Conservation (phyloP, 2,113 vertebrate genomes). For the Scartelaos histophorus region DNA sequence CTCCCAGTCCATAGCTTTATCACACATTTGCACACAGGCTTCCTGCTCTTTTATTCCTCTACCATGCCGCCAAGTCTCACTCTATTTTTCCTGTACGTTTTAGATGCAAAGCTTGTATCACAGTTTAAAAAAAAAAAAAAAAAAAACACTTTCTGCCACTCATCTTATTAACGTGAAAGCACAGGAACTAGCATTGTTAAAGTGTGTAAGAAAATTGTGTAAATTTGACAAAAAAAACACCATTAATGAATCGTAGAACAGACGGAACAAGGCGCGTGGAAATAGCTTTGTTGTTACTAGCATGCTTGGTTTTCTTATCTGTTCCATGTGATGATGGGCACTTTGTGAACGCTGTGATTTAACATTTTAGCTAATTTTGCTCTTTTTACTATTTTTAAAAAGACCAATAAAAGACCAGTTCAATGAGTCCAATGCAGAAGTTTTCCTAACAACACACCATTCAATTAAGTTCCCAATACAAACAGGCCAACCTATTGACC, state of each 20-base stretch:
- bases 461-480: not conserved
- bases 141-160: slow-evolving; percentile 6
- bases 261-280: not conserved
- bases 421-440: not conserved
- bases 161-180: slow-evolving; percentile 32
- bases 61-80: slow-evolving; percentile 21
- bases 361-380: not conserved
- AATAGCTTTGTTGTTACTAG: slow-evolving; percentile 9
- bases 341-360: not conserved
- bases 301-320: slow-evolving; percentile 2
- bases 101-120: slow-evolving; percentile 40
- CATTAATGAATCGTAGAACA: slow-evolving; percentile 2
- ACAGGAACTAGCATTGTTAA: slow-evolving; percentile 25
- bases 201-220: not conserved
- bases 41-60: slow-evolving; percentile 41
- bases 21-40: slow-evolving; percentile 60
- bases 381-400: not conserved
- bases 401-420: not conserved
- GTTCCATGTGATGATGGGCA: not conserved
- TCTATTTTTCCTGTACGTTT: slow-evolving; percentile 19
- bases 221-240: slow-evolving; percentile 6
- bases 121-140: slow-evolving; percentile 10
- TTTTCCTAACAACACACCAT: not conserved
- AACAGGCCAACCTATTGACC: not conserved
- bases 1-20: slow-evolving; percentile 42